Percentiles rank a stretch among this genome's conserved stretches.
Conservation (phyloP, 2,113 vertebrate species). For the Rhynchomys soricoides region DNA sequence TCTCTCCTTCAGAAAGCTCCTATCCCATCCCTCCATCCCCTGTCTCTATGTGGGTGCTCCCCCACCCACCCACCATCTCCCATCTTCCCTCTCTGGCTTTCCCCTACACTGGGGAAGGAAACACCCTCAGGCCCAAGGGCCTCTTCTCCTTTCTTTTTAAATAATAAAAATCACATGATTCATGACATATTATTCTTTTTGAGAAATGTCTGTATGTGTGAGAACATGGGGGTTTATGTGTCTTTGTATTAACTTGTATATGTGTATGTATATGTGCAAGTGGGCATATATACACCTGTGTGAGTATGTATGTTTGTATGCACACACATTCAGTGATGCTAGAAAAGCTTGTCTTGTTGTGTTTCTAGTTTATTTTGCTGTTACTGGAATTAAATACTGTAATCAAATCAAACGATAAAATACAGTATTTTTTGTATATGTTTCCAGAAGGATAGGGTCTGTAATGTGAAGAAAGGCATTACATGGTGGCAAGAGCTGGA, state of each 20-base stretch:
- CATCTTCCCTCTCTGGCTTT: too few relatives aligned
- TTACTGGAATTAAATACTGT: not conserved
- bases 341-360: not conserved
- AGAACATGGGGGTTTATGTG: not conserved
- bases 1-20: too few relatives aligned
- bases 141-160: not conserved
- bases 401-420: not conserved
- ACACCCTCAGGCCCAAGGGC: too few relatives aligned
- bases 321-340: not conserved
- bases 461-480: not conserved
- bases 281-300: not conserved
- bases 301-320: not conserved
- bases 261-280: not conserved
- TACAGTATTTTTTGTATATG: not conserved
- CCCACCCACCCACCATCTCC: too few relatives aligned
- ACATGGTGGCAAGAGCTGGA: not conserved
- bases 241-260: not conserved
- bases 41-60: too few relatives aligned
- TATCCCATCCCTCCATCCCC: too few relatives aligned
- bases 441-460: not conserved
- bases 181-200: not conserved
- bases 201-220: not conserved
- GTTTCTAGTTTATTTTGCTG: not conserved
- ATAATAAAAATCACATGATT: not conserved
- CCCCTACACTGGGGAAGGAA: too few relatives aligned